These are phyloP conservation scores for Nemopilema nomurai DNA, from an alignment of 30 jellyfish, hydroid and myxozoan species.

Conservation along the genomic window DNA sequence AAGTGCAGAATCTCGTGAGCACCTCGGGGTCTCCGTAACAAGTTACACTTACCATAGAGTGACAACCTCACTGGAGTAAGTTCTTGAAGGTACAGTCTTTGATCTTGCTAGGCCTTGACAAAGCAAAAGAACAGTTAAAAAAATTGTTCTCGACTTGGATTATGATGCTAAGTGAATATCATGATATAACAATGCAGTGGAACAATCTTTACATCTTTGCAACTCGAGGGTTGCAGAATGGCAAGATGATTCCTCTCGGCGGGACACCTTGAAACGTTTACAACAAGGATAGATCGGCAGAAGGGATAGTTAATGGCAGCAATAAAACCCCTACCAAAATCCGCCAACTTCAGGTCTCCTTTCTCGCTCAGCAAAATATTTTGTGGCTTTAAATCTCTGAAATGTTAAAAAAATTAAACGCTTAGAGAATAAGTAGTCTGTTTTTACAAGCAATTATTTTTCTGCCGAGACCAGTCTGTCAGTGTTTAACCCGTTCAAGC, in stretches of 20 bases:
- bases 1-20: not conserved
- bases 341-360: constrained; percentile 95
- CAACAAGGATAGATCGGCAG: not conserved
- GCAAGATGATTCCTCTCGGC: not conserved
- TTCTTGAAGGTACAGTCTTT: constrained; percentile 92
- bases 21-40: not conserved
- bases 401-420: not conserved
- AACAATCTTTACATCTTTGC: not conserved
- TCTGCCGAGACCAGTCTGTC: too few relatives aligned
- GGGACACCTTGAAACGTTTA: not conserved
- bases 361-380: constrained; percentile 86
- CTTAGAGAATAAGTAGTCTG: too few relatives aligned
- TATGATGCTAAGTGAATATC: too few relatives aligned
- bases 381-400: constrained; percentile 96
- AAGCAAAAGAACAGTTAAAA: not conserved
- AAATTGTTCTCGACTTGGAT: not conserved
- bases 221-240: not conserved
- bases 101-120: constrained; percentile 94
- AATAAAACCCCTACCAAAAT: constrained; percentile 77
- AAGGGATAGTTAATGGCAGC: not conserved
- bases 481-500: too few relatives aligned
- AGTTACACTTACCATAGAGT: constrained; percentile 76
- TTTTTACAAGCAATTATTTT: too few relatives aligned
- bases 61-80: constrained; percentile 94
- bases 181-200: too few relatives aligned